Evolutionary conservation across 1,140 invertebrate genomes (phyloP).

Genomic region (Aporrectodea caliginosa): DNA sequence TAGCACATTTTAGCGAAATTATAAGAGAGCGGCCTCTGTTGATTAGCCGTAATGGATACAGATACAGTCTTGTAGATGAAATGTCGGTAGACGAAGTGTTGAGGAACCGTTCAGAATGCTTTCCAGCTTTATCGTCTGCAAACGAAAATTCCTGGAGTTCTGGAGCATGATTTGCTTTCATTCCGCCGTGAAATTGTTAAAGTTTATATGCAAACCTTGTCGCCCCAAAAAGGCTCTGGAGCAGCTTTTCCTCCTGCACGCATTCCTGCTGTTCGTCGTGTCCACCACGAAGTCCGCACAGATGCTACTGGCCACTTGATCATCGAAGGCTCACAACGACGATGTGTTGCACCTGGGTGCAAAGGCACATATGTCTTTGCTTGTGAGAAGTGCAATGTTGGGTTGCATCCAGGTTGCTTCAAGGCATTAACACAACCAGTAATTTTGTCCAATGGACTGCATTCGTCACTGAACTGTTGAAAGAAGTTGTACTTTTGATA

Average conservation of each 20-base stretch:
- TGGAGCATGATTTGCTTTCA: not conserved
- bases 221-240: not conserved
- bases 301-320: slow-evolving; percentile 10
- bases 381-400: slow-evolving; percentile 20
- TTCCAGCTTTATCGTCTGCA: not conserved
- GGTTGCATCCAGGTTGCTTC: slow-evolving; percentile 8
- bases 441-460: no score
- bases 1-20: no score
- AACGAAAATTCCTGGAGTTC: not conserved
- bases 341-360: slow-evolving; percentile 4
- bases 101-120: slow-evolving; percentile 17
- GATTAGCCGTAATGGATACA: no score
- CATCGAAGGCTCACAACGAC: not conserved
- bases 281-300: not conserved
- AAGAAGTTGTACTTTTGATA: no score
- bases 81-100: no score
- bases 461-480: no score
- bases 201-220: slow-evolving; percentile 11
- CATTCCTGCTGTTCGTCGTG: not conserved
- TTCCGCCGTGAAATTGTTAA: slow-evolving; percentile 6
- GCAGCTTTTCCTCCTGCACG: not conserved
- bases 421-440: no score
- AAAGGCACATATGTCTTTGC: not conserved
- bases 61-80: no score
- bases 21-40: no score